These are phyloP conservation scores for Oeneis ivallda DNA, from an alignment of 2,888 invertebrate genomes.

Conservation along the genomic window DNA sequence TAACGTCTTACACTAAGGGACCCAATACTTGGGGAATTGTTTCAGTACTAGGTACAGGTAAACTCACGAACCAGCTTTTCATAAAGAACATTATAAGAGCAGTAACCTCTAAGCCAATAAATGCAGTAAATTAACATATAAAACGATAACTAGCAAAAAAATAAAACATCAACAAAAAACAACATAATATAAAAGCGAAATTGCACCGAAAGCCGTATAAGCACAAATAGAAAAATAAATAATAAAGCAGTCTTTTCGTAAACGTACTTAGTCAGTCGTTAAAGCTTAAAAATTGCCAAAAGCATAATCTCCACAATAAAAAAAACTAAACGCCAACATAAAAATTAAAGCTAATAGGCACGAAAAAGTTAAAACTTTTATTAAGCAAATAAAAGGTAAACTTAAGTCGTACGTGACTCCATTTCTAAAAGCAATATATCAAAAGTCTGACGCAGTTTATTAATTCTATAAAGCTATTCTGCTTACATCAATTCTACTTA, in stretches of 20 bases:
- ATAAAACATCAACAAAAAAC: constrained; percentile 18
- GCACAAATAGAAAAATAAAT: constrained; percentile 27
- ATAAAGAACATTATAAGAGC: background rate
- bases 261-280: constrained; percentile 6
- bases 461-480: background rate
- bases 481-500: background rate
- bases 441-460: background rate
- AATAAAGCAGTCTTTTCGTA: constrained; percentile 37
- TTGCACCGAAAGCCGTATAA: constrained; percentile 33
- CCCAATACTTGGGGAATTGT: background rate
- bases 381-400: background rate
- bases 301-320: constrained; percentile 29
- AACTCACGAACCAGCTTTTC: no score
- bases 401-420: background rate
- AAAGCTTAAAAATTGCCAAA: constrained; percentile 32
- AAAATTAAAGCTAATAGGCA: constrained; percentile 3
- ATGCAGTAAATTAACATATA: background rate
- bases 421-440: background rate
- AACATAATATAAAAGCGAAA: constrained; percentile 24
- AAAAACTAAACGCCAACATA: constrained; percentile 17
- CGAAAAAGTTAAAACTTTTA: background rate
- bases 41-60: background rate
- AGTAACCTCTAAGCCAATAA: background rate
- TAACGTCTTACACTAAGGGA: no score
- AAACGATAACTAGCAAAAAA: background rate